Percentiles rank a stretch among this genome's conserved stretches.
phyloP scores from a whole-genome alignment of 1,140 invertebrate species.

The Ostrea edulis region DNA sequence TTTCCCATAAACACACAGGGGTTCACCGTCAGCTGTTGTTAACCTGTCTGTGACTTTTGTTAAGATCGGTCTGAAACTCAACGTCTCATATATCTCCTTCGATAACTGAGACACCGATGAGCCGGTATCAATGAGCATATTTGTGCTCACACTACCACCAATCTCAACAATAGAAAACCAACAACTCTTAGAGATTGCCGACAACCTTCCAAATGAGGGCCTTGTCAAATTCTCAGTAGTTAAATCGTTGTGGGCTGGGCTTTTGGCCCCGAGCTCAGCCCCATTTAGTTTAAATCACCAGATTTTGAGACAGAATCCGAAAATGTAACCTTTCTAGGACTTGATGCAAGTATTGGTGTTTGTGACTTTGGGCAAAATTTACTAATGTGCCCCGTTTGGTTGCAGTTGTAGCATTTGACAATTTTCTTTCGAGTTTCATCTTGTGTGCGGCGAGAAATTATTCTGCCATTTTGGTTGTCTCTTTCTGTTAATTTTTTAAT shows the following conservation, averaged over 20 bases:
- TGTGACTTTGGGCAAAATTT: not conserved
- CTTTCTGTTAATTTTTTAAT: not conserved
- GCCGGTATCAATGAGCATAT: conserved; percentile 3
- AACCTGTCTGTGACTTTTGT: too few species aligned
- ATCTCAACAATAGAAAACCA: not conserved
- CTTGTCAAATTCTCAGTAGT: not conserved
- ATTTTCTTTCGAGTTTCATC: not conserved
- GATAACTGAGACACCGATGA: not conserved
- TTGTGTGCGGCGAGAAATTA: not conserved
- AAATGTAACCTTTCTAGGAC: not conserved
- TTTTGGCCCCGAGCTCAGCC: too few species aligned
- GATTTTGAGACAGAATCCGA: not conserved
- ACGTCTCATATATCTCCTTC: not conserved
- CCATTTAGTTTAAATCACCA: not conserved
- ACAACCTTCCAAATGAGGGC: not conserved
- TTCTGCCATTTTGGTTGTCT: not conserved
- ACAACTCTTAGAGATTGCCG: not conserved
- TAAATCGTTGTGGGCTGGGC: not conserved
- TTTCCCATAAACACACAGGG: not conserved
- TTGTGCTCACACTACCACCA: not conserved
- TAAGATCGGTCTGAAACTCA: not conserved
- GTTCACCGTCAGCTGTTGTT: not conserved
- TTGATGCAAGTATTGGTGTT: not conserved
- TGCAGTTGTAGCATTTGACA: not conserved
- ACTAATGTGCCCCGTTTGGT: not conserved